These are phyloP conservation scores for Drosophila basisetae DNA, from an alignment of 2,888 invertebrate species.

Conservation along the genomic window DNA sequence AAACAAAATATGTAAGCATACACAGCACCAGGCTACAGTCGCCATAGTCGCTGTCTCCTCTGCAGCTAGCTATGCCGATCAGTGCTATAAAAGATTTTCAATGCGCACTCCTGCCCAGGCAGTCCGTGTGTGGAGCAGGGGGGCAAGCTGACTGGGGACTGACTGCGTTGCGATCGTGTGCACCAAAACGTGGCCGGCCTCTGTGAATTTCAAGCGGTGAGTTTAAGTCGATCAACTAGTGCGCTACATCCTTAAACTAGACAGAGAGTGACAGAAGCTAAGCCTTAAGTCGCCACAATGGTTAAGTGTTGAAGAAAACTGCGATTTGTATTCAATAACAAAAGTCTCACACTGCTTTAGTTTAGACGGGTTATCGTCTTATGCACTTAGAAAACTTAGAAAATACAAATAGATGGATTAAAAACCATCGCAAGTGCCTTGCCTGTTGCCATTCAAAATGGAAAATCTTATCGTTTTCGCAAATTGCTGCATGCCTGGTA, in stretches of 20 bases:
- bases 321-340: not conserved
- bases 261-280: too few species aligned
- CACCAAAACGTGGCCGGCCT: constrained; percentile 62
- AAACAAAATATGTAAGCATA: constrained; percentile 76
- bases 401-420: not conserved
- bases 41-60: constrained; percentile 15
- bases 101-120: constrained; percentile 41
- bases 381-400: not conserved
- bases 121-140: constrained; percentile 2
- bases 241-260: constrained; percentile 45
- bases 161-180: constrained; percentile 58
- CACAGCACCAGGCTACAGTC: constrained; percentile 19
- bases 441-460: not conserved
- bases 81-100: constrained; percentile 67
- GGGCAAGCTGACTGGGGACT: not conserved
- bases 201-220: constrained; percentile 30
- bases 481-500: not conserved
- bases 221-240: constrained; percentile 52
- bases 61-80: constrained; percentile 36
- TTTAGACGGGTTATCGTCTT: not conserved
- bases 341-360: not conserved
- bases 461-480: not conserved
- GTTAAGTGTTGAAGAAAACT: not conserved
- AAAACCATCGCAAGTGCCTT: not conserved
- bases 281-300: not conserved